Evolutionary conservation across 1,140 invertebrate species (phyloP).

Genomic region (Chlorops oryzae): DNA sequence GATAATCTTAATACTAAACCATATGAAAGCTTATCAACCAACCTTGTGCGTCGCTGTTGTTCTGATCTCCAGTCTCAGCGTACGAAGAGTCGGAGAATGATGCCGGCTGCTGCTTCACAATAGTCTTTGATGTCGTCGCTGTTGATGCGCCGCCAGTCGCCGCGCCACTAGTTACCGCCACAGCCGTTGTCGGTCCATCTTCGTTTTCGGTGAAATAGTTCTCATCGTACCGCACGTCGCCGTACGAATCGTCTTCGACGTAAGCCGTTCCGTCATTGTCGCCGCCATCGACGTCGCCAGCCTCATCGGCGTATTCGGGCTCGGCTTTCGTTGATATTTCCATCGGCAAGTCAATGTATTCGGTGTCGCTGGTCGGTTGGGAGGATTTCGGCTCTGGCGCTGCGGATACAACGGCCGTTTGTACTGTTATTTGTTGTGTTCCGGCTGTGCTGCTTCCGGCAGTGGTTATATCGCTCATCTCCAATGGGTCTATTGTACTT

Average conservation of each 20-base stretch:
- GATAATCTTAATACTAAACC: neutral
- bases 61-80: constrained; percentile 32
- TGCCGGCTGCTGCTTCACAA: constrained; percentile 23
- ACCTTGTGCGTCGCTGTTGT: constrained; percentile 47
- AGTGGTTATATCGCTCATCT: constrained; percentile 8
- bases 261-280: constrained; percentile 43
- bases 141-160: constrained; percentile 13
- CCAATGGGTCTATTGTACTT: constrained; percentile 19
- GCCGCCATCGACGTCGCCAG: constrained; percentile 32
- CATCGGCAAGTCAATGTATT: constrained; percentile 25
- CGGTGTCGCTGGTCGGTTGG: constrained; percentile 17
- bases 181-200: constrained; percentile 28
- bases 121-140: constrained; percentile 42
- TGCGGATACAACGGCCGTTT: constrained; percentile 30
- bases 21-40: constrained; percentile 26
- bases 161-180: constrained; percentile 12
- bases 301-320: constrained; percentile 45
- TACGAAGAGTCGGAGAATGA: constrained; percentile 19
- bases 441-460: constrained; percentile 2
- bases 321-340: constrained; percentile 47
- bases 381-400: constrained; percentile 21
- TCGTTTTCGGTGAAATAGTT: constrained; percentile 47
- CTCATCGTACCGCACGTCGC: constrained; percentile 46
- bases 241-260: constrained; percentile 46
- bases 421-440: constrained; percentile 37